phyloP scores from a whole-genome alignment of 2,113 vertebrate species.

The Callospermophilus lateralis region DNA sequence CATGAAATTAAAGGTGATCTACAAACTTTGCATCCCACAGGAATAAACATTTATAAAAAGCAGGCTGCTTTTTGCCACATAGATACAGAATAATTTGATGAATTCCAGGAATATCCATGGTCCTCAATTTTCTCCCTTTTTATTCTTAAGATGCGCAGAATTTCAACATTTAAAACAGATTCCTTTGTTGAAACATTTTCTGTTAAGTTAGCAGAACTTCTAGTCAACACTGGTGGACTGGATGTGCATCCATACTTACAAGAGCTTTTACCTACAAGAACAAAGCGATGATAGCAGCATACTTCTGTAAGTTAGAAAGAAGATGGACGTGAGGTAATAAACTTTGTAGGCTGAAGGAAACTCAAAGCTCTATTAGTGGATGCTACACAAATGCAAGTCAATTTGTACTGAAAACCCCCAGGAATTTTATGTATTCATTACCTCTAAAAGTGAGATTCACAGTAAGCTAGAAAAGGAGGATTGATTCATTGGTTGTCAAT shows the following conservation, averaged over 20 bases:
- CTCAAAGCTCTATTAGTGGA: background rate
- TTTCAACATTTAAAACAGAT: background rate
- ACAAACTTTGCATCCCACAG: background rate
- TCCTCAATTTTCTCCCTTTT: background rate
- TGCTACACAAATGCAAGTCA: background rate
- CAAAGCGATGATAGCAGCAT: background rate
- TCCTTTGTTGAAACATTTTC: background rate
- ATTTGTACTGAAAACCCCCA: background rate
- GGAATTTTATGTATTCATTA: background rate
- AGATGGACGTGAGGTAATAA: accelerated
- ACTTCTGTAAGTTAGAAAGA: background rate
- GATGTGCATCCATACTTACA: background rate
- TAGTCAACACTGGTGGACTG: background rate
- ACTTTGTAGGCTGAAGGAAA: background rate
- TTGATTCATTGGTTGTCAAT: background rate
- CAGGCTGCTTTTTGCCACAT: background rate
- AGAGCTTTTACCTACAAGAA: background rate
- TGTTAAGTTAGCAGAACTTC: background rate
- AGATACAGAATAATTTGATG: background rate
- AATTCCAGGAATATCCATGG: background rate
- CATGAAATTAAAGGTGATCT: background rate
- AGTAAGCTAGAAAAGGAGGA: background rate
- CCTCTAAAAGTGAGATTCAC: background rate
- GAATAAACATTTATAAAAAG: background rate
- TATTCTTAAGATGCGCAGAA: background rate